phyloP scores from a whole-genome alignment of 2,113 vertebrate species.

The Neogale vison region DNA sequence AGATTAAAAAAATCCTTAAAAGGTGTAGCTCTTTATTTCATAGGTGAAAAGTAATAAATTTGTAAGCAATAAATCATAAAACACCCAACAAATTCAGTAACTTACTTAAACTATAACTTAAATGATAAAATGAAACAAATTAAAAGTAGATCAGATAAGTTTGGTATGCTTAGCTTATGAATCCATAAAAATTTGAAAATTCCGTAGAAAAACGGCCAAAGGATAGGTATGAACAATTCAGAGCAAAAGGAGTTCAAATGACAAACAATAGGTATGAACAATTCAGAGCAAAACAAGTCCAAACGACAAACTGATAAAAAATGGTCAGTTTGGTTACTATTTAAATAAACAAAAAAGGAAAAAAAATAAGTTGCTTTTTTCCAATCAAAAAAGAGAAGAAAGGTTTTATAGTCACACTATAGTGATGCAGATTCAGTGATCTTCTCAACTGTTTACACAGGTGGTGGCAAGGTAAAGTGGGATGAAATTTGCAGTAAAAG shows the following conservation, averaged over 20 bases:
- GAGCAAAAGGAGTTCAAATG: background rate
- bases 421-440: background rate
- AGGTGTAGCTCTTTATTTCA: background rate
- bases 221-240: background rate
- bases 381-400: background rate
- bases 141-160: background rate
- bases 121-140: slow-evolving; percentile 8
- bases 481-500: background rate
- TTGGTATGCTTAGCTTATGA: background rate
- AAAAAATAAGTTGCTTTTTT: background rate
- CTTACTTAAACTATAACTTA: background rate
- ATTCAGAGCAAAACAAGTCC: background rate
- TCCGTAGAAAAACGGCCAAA: background rate
- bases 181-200: background rate
- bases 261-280: background rate
- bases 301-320: background rate
- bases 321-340: background rate
- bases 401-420: background rate
- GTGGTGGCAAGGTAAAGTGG: background rate
- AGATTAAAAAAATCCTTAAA: background rate
- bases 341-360: background rate
- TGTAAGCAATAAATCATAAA: background rate
- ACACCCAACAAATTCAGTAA: background rate
- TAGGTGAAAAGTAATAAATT: slow-evolving; percentile 24
- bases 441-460: no score